These are phyloP conservation scores for Hemiprocne comata DNA, from an alignment of 2,113 vertebrate species.

Conservation along the genomic window DNA sequence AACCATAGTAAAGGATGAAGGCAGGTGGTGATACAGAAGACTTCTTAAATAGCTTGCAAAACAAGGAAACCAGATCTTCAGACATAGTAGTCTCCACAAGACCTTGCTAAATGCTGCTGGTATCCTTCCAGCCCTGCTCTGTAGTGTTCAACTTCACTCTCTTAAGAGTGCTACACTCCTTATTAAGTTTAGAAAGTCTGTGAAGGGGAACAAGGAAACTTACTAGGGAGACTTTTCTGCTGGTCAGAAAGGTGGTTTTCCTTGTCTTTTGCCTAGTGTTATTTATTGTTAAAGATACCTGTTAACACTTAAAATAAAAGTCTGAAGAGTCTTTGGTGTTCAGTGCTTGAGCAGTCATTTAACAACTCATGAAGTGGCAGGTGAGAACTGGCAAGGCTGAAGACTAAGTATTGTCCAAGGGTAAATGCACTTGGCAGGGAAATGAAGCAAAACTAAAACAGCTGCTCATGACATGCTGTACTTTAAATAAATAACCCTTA, in stretches of 20 bases:
- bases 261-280: neutral
- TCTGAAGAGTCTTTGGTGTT: neutral
- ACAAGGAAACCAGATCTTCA: neutral
- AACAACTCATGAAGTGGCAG: neutral
- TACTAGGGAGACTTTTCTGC: neutral
- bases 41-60: neutral
- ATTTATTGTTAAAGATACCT: neutral
- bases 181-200: neutral
- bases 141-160: neutral
- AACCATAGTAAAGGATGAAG: neutral
- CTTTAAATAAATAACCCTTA: slow-evolving; percentile 18
- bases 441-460: neutral
- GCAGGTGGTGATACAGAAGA: neutral
- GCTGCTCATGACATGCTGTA: neutral
- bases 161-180: neutral
- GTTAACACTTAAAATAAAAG: neutral
- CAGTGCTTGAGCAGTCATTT: neutral
- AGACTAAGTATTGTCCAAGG: neutral
- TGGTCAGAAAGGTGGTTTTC: neutral
- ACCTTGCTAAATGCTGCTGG: neutral
- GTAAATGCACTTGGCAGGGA: neutral
- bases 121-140: neutral
- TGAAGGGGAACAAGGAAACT: neutral
- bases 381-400: neutral
- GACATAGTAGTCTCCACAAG: neutral